phyloP scores from a whole-genome alignment of 1,140 invertebrate genomes.

The Augochlora pura region DNA sequence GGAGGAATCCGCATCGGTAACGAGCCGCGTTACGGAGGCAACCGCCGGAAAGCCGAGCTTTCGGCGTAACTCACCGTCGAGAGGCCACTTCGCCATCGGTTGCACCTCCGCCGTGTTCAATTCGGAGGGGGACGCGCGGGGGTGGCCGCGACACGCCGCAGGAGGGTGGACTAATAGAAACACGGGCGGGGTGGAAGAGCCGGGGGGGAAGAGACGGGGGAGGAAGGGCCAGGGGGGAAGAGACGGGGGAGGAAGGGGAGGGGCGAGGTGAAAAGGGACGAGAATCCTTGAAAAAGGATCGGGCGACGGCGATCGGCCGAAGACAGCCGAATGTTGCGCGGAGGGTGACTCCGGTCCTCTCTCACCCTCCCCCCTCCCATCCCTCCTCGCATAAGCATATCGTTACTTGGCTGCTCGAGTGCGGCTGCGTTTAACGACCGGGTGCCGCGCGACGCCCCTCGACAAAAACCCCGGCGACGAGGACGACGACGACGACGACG shows the following conservation, averaged over 20 bases:
- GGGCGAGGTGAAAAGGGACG: neutral
- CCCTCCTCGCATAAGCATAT: slow-evolving; percentile 71
- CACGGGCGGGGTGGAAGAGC: too few species aligned
- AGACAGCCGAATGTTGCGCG: slow-evolving; percentile 21
- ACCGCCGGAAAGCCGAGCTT: slow-evolving; percentile 55
- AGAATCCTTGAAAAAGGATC: slow-evolving; percentile 14
- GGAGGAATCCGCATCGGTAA: slow-evolving; percentile 35
- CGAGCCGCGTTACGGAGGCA: slow-evolving; percentile 41
- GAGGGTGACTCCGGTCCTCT: slow-evolving; percentile 28
- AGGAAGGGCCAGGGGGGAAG: too few species aligned
- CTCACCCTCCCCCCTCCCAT: slow-evolving; percentile 26
- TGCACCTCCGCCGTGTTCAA: slow-evolving; percentile 46
- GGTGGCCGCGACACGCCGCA: slow-evolving; percentile 15
- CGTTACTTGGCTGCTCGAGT: slow-evolving; percentile 73
- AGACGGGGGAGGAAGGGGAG: slow-evolving; percentile 20
- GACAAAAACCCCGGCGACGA: slow-evolving; percentile 65
- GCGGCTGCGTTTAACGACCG: slow-evolving; percentile 76
- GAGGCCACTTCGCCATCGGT: slow-evolving; percentile 66
- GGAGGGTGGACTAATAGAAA: neutral
- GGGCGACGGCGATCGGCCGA: slow-evolving; percentile 43
- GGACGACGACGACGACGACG: too few species aligned
- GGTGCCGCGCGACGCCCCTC: slow-evolving; percentile 33
- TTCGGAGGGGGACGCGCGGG: slow-evolving; percentile 9
- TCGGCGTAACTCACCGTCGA: slow-evolving; percentile 71
- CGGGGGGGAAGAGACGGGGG: too few species aligned